Percentiles rank a stretch among this genome's conserved stretches.
These are phyloP conservation scores for Cnemophilus loriae DNA, from an alignment of 2,113 vertebrate genomes.

Conservation along the genomic window DNA sequence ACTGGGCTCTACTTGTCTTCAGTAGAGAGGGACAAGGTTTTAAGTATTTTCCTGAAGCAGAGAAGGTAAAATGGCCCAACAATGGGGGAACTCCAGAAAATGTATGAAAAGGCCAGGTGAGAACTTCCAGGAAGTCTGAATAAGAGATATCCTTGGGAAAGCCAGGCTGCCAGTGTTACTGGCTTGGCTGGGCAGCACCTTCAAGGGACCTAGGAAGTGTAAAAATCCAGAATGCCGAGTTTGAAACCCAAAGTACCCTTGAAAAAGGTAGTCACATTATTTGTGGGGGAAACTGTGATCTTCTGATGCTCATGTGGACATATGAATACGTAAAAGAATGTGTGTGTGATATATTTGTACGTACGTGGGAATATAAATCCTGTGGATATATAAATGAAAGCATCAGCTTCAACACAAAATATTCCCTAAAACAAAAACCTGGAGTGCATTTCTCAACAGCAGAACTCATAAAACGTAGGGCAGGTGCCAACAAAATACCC, in stretches of 20 bases:
- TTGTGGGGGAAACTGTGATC: not conserved
- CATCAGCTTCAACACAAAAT: not conserved
- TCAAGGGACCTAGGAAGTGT: not conserved
- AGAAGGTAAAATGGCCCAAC: not conserved
- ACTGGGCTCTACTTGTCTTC: not conserved
- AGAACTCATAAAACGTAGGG: not conserved
- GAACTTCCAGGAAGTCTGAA: not conserved
- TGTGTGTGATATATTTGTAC: not conserved
- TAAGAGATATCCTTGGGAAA: not conserved
- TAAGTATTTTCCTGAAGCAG: not conserved
- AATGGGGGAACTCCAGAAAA: not conserved
- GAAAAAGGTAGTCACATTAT: not conserved
- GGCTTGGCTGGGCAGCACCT: not conserved
- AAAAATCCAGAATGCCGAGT: not conserved
- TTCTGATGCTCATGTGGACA: not conserved
- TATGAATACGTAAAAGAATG: accelerated
- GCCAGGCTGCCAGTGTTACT: not conserved
- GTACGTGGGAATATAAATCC: not conserved
- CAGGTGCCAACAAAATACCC: not conserved
- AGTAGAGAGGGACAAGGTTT: not conserved
- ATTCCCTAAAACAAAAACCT: not conserved
- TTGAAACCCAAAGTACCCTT: not conserved
- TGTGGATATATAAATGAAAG: not conserved
- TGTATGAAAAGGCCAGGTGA: not conserved
- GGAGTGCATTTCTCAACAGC: not conserved